Evolutionary conservation across 2,797 vertebrate genomes (phyloP), one percentile per base, ranked within the genome.

Genomic region (Fistularia tabacaria): DNA sequence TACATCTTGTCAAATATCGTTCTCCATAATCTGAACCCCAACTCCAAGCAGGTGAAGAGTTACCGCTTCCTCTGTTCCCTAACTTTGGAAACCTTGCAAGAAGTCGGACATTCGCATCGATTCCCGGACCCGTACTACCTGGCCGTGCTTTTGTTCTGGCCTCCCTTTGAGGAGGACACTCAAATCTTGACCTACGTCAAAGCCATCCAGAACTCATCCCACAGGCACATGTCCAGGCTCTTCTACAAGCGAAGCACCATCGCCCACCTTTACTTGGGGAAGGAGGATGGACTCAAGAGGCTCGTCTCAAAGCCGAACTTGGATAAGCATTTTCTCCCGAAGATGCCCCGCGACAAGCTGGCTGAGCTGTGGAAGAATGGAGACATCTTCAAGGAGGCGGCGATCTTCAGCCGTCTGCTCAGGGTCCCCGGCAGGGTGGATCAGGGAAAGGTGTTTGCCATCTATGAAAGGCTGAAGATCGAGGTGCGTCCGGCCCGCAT

Each of bases 101-200:
- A 78, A 1, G 51, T 80, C 10, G 85, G 81, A 25, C 38, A 13
- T 6, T 6, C 1, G 0, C 13, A 67, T 13, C 45, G 1, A 1
- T 71, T 64, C 14, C 69, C 86, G 64, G 91, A 92, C 1, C 59
- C 89, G 7, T 93, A 90, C 72, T 93, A 91, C 45, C 62, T 92
- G 62, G 89, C 88, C 44, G 74, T 87, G 1, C 76, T 93, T 0
- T 76, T 93, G 39, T 83, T 93, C 58, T 93, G 91, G 90, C 90
- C 91, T 1, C 59, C 62, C 11, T 10, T 25, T 0, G 43, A 62
- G 13, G 46, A 58, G 55, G 74, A 88, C 69, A 57, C 77, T 9
- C 73, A 92, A 54, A 87, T 91, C 8, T 60, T 51, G 13, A 77
- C 59, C 7, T 91, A 86, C 59, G 39, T 86, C 0, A 50, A 0